Conservation (phyloP, 1,140 invertebrate genomes). For the Brachionus manjavacas region DNA sequence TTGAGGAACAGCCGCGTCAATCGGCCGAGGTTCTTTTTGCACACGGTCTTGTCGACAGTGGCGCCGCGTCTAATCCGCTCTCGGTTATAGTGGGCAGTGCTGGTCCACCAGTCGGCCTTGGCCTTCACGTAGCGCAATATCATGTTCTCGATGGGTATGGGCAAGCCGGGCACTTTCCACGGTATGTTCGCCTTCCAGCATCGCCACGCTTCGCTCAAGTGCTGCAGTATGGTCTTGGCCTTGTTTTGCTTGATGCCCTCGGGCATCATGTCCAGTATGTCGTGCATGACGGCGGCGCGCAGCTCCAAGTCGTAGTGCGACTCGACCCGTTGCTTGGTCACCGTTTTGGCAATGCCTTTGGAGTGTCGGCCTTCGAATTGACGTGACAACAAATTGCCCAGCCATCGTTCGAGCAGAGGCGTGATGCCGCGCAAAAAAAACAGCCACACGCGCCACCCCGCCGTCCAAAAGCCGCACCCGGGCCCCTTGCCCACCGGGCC, state of each 20-base stretch:
- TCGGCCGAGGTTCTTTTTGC: constrained; percentile 96
- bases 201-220: constrained; percentile 96
- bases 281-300: constrained; percentile 96
- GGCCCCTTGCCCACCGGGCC: constrained; percentile 97
- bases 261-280: constrained; percentile 99
- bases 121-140: constrained; percentile 98
- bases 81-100: constrained; percentile 98
- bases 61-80: constrained; percentile 69
- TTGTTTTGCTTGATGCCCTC: constrained; percentile 99
- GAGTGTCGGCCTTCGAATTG: constrained; percentile 98
- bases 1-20: constrained; percentile 93
- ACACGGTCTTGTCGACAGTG: constrained; percentile 88
- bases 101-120: constrained; percentile 99
- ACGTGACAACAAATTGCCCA: constrained; percentile 91
- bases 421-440: constrained; percentile 99
- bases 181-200: constrained; percentile 99
- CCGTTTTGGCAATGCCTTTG: constrained; percentile 97
- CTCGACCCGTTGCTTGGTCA: constrained; percentile 97
- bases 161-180: constrained; percentile 97
- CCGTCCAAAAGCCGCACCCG: constrained; percentile 97
- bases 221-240: constrained; percentile 94
- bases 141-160: constrained; percentile 99
- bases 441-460: constrained; percentile 97
- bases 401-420: constrained; percentile 90
- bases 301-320: constrained; percentile 98